phyloP scores from a whole-genome alignment of 2,888 invertebrate genomes.

The Phyllotreta striolata region DNA sequence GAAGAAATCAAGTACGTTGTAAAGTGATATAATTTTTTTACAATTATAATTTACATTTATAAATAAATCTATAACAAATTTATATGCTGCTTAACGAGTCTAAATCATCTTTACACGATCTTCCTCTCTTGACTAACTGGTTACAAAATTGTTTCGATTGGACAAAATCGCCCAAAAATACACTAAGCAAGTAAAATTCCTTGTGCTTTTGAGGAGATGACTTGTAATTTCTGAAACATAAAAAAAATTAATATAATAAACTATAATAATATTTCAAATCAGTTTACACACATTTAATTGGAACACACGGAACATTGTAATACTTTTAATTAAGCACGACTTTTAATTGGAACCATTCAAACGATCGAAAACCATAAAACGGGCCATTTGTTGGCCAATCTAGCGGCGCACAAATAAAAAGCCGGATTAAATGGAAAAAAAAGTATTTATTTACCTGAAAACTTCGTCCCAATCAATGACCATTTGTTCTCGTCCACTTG shows the following conservation, averaged over 20 bases:
- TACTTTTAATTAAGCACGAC: not conserved
- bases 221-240: constrained; percentile 76
- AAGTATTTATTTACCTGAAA: constrained; percentile 69
- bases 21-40: too few species aligned
- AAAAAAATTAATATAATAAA: too few species aligned
- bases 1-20: too few species aligned
- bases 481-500: constrained; percentile 53
- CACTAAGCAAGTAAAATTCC: constrained; percentile 84
- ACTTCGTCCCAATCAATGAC: constrained; percentile 77
- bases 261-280: not conserved
- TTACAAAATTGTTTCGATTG: constrained; percentile 82
- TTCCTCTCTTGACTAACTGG: constrained; percentile 77
- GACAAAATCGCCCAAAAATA: constrained; percentile 86
- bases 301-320: too few species aligned
- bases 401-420: constrained; percentile 25
- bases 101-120: constrained; percentile 45
- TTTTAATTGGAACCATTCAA: constrained; percentile 17
- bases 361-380: constrained; percentile 12
- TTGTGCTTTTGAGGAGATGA: constrained; percentile 76
- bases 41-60: not conserved
- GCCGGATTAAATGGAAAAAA: constrained; percentile 4
- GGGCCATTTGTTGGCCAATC: constrained; percentile 24
- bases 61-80: too few species aligned
- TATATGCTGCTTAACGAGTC: not conserved
- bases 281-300: not conserved